Evolutionary conservation across 2,888 invertebrate genomes (phyloP).

Genomic region (Sinohyriopsis cumingii): DNA sequence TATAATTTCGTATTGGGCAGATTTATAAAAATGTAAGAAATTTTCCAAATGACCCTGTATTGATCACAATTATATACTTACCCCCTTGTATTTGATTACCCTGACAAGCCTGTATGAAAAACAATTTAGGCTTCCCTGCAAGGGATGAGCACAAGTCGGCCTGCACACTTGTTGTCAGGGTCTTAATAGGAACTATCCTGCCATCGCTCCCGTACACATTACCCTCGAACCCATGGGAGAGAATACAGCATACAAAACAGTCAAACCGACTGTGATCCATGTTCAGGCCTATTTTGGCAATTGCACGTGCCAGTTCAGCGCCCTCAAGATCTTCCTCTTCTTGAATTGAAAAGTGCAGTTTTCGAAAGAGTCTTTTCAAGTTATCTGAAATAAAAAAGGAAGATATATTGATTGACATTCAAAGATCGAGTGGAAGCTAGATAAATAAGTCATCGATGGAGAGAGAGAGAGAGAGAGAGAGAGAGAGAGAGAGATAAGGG

Average conservation of each 20-base stretch:
- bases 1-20: too few relatives aligned
- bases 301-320: conserved; percentile 27
- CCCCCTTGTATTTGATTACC: conserved; percentile 48
- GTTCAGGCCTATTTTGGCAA: conserved; percentile 20
- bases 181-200: conserved; percentile 27
- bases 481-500: too few relatives aligned
- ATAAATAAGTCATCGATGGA: too few relatives aligned
- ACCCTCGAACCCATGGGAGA: conserved; percentile 50
- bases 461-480: too few relatives aligned
- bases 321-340: conserved; percentile 32
- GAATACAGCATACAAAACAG: conserved; percentile 58
- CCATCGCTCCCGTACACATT: conserved; percentile 49
- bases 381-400: conserved; percentile 27
- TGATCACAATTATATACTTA: conserved; percentile 2
- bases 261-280: conserved; percentile 47
- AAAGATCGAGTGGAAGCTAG: too few relatives aligned
- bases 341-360: conserved; percentile 42
- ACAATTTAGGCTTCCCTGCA: conserved; percentile 62
- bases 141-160: conserved; percentile 44
- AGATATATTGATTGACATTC: neutral
- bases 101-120: conserved; percentile 64
- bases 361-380: conserved; percentile 38
- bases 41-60: too few relatives aligned
- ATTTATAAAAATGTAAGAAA: too few relatives aligned
- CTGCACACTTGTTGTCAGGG: conserved; percentile 40